Evolutionary conservation across 2,113 vertebrate genomes (phyloP), one percentile per base, ranked within the genome.

Genomic region (Formicarius rufipectus): DNA sequence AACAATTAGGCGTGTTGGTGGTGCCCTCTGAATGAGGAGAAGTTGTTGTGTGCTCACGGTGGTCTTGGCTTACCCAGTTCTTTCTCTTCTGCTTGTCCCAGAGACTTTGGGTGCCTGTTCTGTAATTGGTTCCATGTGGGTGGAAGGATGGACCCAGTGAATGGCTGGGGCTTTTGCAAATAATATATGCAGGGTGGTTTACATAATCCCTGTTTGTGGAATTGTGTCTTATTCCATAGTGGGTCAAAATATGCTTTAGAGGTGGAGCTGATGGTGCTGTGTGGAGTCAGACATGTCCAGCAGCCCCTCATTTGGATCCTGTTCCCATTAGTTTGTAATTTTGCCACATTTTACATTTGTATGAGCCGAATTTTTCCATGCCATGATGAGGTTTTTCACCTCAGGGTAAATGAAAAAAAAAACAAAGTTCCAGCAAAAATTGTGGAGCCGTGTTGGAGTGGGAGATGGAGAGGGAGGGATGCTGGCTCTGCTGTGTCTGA

Each of bases 171-270:
- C 50, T 87, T 63, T 86, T 84, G 89, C 71, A 86, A 92, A 77
- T 88, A 78, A 81, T 85, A 22, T 82, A 84, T 91, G 62, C 12
- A 9, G 55, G 27, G 93, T 75, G 93, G 95, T 95, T 97, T 92
- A 49, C 50, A 60, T 63, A 82, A 90, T 89, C 92, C 64, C 52
- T 60, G 86, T 75, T 81, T 89, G 86, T 81, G 93, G 93, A 89
- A 68, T 92, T 73, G n/a, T 89, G 86, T 93, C 77, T 87, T 55
- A 64, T 94, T 87, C 84, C 24, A 4, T 42, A 94, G 89, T 3
- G 13, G 89, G 87, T 95, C 93, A 52, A 95, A 95, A 83, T 84
- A 92, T 81, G 91, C 84, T 78, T 89, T 68, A 39, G 95, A 87
- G 95, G 84, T 87, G 86, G 94, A 86, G 86, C 80, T 2, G 3